A percentile compares a stretch with the other conserved stretches of the same genome.
Conservation (phyloP, 2,888 invertebrate species). For the Pyrocoelia pectoralis region DNA sequence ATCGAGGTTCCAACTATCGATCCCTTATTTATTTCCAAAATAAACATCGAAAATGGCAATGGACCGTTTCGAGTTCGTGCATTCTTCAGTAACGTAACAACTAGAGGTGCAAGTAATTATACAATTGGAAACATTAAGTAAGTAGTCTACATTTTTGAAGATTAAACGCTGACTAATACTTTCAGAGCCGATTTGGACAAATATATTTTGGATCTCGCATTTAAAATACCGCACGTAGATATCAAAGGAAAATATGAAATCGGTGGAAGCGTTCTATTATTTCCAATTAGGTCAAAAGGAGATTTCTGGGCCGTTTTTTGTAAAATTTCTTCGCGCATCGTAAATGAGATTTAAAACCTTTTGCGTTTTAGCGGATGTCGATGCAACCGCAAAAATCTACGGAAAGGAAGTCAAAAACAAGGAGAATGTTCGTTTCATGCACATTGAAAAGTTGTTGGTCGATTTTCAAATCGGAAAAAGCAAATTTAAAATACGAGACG, state of each 20-base stretch:
- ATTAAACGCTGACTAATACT: background rate
- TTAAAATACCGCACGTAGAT: conserved; percentile 74
- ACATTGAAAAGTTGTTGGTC: conserved; percentile 70
- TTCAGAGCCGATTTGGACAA: conserved; percentile 67
- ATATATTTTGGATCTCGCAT: conserved; percentile 68
- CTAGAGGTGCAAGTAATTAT: conserved; percentile 79
- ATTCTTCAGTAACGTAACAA: conserved; percentile 77
- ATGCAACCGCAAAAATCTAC: conserved; percentile 74
- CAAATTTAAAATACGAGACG: conserved; percentile 75
- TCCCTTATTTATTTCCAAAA: conserved; percentile 72
- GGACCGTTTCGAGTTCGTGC: conserved; percentile 79
- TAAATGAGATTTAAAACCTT: too few relatives aligned
- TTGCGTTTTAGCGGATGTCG: conserved; percentile 69
- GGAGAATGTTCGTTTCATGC: conserved; percentile 71
- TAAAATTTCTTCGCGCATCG: conserved; percentile 56
- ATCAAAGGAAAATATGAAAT: conserved; percentile 80
- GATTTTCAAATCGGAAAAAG: conserved; percentile 77
- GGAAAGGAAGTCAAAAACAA: conserved; percentile 70
- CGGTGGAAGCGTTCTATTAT: conserved; percentile 77
- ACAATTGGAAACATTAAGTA: conserved; percentile 74
- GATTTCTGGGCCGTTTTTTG: conserved; percentile 84
- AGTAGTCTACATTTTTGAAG: conserved; percentile 37
- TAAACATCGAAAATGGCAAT: conserved; percentile 81
- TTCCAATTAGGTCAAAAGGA: conserved; percentile 80
- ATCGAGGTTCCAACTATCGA: conserved; percentile 79